phyloP scores from a whole-genome alignment of 2,797 vertebrate genomes.

The Argyrosomus regius region DNA sequence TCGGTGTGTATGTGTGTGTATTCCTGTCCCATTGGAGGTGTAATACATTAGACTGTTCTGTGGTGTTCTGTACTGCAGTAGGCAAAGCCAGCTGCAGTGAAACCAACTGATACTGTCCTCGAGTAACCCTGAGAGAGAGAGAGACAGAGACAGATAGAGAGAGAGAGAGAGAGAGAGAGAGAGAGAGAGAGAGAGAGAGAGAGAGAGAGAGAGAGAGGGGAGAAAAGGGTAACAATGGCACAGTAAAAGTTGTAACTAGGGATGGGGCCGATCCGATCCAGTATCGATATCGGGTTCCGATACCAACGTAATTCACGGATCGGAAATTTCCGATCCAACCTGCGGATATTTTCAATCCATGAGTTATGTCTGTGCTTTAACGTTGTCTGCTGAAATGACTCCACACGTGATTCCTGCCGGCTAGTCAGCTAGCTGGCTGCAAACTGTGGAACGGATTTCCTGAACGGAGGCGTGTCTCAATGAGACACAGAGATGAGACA shows the following conservation, averaged over 20 bases:
- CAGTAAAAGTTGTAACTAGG: slow-evolving; percentile 5
- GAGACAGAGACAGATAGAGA: not conserved
- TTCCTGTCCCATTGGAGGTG: slow-evolving; percentile 2
- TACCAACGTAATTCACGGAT: no score
- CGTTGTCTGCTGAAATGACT: no score
- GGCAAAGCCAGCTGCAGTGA: slow-evolving; percentile 45
- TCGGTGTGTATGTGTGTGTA: not conserved
- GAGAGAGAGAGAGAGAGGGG: not conserved
- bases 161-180: slow-evolving; percentile 1
- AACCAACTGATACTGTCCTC: slow-evolving; percentile 50
- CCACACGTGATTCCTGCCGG: no score
- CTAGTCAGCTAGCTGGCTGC: no score
- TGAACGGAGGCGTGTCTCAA: no score
- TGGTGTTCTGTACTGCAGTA: slow-evolving; percentile 41
- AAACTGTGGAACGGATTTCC: no score
- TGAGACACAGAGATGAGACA: no score
- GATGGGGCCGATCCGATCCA: no score
- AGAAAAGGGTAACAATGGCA: not conserved
- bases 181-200: slow-evolving; percentile 1
- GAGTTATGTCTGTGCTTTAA: no score
- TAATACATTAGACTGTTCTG: slow-evolving; percentile 18
- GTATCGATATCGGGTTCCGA: no score
- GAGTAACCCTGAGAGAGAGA: slow-evolving; percentile 40
- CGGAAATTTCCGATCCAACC: no score
- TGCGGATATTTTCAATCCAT: no score